phyloP scores from a whole-genome alignment of 2,797 vertebrate species.

The Gila robusta region DNA sequence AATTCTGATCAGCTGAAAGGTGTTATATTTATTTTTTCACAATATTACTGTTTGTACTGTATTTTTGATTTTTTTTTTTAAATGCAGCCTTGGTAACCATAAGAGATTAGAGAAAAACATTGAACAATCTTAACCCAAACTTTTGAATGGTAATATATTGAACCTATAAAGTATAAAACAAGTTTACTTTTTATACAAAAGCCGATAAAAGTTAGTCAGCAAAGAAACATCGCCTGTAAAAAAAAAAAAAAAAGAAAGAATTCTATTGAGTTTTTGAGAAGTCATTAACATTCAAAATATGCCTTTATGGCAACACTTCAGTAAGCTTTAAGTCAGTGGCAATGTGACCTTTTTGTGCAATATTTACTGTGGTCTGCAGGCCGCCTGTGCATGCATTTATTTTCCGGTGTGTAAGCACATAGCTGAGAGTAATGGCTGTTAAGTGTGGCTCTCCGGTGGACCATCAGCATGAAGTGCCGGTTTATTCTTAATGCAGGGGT shows the following conservation, averaged over 20 bases:
- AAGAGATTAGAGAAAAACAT: not conserved
- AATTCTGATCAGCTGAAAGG: not conserved
- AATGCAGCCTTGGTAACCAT: not conserved
- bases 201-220: not conserved
- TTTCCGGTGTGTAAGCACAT: conserved; percentile 53
- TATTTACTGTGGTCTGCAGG: conserved; percentile 42
- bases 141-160: not conserved
- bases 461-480: conserved; percentile 46
- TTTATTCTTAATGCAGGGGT: conserved; percentile 41
- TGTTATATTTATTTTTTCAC: not conserved
- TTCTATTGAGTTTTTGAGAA: not conserved
- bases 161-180: not conserved
- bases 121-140: not conserved
- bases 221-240: not conserved
- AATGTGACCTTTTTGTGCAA: conserved; percentile 36
- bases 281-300: conserved; percentile 27
- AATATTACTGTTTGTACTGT: not conserved
- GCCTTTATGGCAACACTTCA: conserved; percentile 22
- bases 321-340: conserved; percentile 35
- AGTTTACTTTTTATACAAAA: not conserved
- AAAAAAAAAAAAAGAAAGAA: not conserved
- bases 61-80: not conserved
- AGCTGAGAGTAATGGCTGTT: conserved; percentile 50
- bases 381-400: conserved; percentile 42
- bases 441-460: conserved; percentile 47